Base-by-base conservation (phyloP, 2,797 vertebrate species). In the Clamator glandarius region DNA sequence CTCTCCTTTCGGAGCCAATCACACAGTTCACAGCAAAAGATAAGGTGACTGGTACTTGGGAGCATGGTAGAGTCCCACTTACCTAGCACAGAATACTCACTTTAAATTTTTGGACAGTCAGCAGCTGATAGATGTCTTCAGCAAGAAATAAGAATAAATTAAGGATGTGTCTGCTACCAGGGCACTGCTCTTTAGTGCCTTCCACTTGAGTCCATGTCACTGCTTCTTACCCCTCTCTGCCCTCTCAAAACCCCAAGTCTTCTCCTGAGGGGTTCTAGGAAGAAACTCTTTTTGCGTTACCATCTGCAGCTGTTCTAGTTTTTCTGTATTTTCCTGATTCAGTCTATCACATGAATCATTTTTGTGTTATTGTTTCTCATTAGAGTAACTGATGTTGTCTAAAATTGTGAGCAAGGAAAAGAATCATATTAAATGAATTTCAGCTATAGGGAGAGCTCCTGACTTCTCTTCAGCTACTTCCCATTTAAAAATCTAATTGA, bases 11-110 rank as follows among this genome's bases (percentile, higher is more conserved):
- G 61, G 64, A 79, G 25, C 41, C 3, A 1, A 75, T 16, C 24
- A 12, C 2, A 0, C 3, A 10, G 11, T 19, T n/a, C 44, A 24
- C 3, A 1, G 14, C 17, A 5, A 28, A 54, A 6, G 6, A 12
- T 9, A 44, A 36, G 11, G 4, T 4, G 13, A 17, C 15, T 39
- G 17, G 52, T 14, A 15, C n/a, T 11, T 82, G 82, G 57, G 36
- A 14, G 35, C 1, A 0, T 12, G 42, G 44, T 6, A 66, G 83
- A 79, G 26, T 8, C 26, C 8, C 64, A 42, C 33, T 35, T 19
- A 42, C 51, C 25, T 28, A 59, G 39, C 57, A 33, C 72, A 23
- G 21, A 1, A 3, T 11, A 13, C 17, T 31, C 46, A 6, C 16
- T 41, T 31, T 12, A 51, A 21, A 12, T 48, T 72, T 80, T n/a